A percentile compares a stretch with the other conserved stretches of the same genome.
These are phyloP conservation scores for Heterochromis multidens DNA, from an alignment of 2,113 vertebrate genomes.

Conservation along the genomic window DNA sequence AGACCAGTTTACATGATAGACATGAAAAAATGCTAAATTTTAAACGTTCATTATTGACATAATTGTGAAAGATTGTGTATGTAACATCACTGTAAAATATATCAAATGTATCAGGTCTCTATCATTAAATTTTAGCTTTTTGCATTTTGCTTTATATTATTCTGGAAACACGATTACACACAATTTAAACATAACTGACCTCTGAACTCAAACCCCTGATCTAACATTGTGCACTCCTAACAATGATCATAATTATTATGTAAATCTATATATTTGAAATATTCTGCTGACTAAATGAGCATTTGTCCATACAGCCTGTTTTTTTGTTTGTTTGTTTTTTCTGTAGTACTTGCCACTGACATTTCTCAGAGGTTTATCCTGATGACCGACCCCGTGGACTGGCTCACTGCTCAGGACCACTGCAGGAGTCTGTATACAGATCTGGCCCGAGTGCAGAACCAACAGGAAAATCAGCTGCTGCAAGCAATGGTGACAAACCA, in stretches of 20 bases:
- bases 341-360: not conserved
- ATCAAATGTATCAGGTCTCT: too few relatives aligned
- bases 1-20: too few relatives aligned
- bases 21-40: too few relatives aligned
- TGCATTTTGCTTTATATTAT: not conserved
- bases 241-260: not conserved
- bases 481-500: not conserved
- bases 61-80: too few relatives aligned
- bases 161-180: not conserved
- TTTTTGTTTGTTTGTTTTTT: not conserved
- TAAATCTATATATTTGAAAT: accelerated
- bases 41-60: too few relatives aligned
- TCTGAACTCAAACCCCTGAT: not conserved
- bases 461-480: not conserved
- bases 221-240: accelerated
- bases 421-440: not conserved
- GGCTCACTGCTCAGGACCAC: not conserved
- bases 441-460: not conserved
- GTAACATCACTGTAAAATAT: too few relatives aligned
- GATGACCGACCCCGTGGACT: not conserved
- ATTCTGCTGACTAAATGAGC: not conserved
- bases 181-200: not conserved
- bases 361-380: not conserved
- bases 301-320: not conserved
- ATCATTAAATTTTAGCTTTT: not conserved